phyloP scores from a whole-genome alignment of 1,140 invertebrate species.

The Calycopis cecrops region DNA sequence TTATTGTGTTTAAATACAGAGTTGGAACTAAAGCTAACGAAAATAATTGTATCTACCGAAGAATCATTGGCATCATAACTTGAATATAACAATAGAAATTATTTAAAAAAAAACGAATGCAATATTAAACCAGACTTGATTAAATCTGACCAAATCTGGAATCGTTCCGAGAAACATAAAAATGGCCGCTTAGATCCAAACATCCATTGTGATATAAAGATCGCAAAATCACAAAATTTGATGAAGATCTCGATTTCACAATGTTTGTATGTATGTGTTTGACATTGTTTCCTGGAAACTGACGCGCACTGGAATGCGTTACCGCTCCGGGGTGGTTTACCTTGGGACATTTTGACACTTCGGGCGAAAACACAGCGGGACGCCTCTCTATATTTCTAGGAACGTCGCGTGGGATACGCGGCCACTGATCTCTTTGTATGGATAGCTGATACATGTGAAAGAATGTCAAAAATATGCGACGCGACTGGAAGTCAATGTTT shows the following conservation, averaged over 20 bases:
- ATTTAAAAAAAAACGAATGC: too few relatives aligned
- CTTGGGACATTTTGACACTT: conserved; percentile 68
- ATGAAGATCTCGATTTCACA: conserved; percentile 11
- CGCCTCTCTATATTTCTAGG: conserved; percentile 57
- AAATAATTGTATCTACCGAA: too few relatives aligned
- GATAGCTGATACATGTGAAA: too few relatives aligned
- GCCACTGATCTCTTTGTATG: conserved; percentile 26
- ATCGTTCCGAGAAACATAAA: neutral
- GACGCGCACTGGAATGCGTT: conserved; percentile 15
- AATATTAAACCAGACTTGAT: neutral
- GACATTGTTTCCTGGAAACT: conserved; percentile 2
- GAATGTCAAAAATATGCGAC: too few relatives aligned
- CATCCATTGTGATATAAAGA: conserved; percentile 7
- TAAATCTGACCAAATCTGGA: neutral
- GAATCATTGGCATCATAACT: too few relatives aligned
- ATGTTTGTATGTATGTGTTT: conserved; percentile 1
- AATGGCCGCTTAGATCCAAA: neutral
- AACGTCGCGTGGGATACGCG: conserved; percentile 53
- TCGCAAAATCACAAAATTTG: conserved; percentile 14
- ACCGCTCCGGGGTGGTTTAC: conserved; percentile 50
- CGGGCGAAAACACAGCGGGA: conserved; percentile 63
- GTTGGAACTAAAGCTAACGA: too few relatives aligned
- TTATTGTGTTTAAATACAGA: too few relatives aligned
- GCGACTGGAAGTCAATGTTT: too few relatives aligned
- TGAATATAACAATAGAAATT: too few relatives aligned